A percentile compares a stretch with the other conserved stretches of the same genome.
phyloP scores from a whole-genome alignment of 1,140 invertebrate species.

The Leptestheria dahalacensis region DNA sequence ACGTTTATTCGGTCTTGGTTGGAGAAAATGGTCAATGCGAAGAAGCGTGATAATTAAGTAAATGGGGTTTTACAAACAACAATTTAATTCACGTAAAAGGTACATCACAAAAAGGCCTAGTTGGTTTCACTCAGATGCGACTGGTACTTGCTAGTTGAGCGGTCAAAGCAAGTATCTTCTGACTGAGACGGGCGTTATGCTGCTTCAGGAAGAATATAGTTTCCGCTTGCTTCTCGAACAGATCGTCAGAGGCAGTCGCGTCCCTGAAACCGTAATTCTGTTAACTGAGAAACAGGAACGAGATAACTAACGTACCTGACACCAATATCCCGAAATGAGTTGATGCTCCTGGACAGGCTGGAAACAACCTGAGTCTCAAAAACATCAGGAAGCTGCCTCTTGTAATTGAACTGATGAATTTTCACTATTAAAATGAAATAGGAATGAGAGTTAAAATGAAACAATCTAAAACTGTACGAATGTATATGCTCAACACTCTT shows the following conservation, averaged over 20 bases:
- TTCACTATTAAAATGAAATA: background rate
- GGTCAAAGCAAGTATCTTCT: constrained; percentile 12
- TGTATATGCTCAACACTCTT: background rate
- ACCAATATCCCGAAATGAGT: constrained; percentile 2
- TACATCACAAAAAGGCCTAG: too few relatives aligned
- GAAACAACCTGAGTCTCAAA: constrained; percentile 6
- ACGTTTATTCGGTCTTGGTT: too few relatives aligned
- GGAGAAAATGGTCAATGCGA: too few relatives aligned
- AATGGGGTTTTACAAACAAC: too few relatives aligned
- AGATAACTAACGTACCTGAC: background rate
- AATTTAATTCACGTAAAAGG: too few relatives aligned
- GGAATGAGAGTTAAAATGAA: background rate
- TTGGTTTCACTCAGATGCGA: background rate
- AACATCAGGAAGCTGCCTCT: constrained; percentile 8
- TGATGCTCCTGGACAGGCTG: background rate
- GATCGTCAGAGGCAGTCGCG: background rate
- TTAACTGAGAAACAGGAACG: too few relatives aligned
- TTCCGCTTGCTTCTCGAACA: constrained; percentile 14
- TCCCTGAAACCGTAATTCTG: too few relatives aligned
- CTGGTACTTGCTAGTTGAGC: background rate
- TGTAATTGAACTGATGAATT: constrained; percentile 11
- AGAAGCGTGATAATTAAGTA: too few relatives aligned
- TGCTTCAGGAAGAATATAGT: constrained; percentile 13
- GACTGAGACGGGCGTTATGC: constrained; percentile 11
- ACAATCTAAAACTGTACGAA: background rate